Conservation (phyloP, 2,113 vertebrate species). For the Lasiurus cinereus region DNA sequence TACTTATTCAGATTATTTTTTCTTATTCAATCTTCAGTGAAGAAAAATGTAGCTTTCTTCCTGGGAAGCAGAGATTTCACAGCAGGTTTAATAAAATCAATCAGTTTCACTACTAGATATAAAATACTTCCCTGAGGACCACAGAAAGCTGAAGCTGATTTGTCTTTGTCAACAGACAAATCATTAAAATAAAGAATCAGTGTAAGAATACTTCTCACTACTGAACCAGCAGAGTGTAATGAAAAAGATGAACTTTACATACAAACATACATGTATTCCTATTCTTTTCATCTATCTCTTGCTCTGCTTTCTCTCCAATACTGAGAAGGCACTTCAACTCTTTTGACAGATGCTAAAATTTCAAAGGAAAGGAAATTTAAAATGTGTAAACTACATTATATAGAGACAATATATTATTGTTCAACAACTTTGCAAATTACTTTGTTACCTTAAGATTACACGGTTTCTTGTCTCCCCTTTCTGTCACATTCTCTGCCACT, state of each 20-base stretch:
- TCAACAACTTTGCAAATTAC: neutral
- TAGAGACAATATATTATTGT: neutral
- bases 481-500: neutral
- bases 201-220: neutral
- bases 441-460: neutral
- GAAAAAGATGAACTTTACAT: neutral
- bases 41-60: constrained; percentile 66
- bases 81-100: constrained; percentile 54
- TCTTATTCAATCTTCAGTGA: constrained; percentile 43
- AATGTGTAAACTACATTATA: neutral
- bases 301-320: neutral
- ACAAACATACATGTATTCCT: neutral
- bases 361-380: constrained; percentile 16
- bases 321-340: neutral
- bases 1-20: constrained; percentile 64
- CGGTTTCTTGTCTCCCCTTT: neutral
- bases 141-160: constrained; percentile 32
- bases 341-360: neutral
- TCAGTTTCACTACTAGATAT: neutral
- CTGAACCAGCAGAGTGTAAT: neutral
- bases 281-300: neutral
- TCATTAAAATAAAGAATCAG: neutral
- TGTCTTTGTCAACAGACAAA: constrained; percentile 50
- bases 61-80: constrained; percentile 57
- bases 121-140: constrained; percentile 40